phyloP scores from a whole-genome alignment of 2,888 invertebrate genomes.

The Zootermopsis nevadensis region DNA sequence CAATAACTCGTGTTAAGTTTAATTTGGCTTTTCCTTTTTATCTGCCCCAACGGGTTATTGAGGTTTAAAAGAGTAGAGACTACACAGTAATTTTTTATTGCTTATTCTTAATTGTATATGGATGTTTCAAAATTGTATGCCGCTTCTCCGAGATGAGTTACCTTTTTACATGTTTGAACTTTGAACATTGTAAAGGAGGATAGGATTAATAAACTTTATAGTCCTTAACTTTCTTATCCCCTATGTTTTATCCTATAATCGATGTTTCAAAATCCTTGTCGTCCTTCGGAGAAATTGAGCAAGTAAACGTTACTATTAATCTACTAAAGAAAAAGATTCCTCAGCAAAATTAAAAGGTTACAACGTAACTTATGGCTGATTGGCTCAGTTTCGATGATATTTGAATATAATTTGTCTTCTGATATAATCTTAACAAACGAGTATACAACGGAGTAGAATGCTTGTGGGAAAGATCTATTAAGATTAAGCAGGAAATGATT shows the following conservation, averaged over 20 bases:
- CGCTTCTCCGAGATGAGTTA: not conserved
- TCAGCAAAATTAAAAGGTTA: no score
- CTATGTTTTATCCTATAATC: not conserved
- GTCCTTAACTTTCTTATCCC: not conserved
- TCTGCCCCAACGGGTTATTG: not conserved
- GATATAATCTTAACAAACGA: no score
- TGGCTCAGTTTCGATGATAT: no score
- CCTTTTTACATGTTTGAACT: not conserved
- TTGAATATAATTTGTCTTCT: no score
- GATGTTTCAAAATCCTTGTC: not conserved
- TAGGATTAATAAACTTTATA: not conserved
- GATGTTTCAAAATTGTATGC: not conserved
- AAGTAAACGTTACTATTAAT: no score
- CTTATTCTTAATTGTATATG: conserved; percentile 33
- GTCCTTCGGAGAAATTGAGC: no score
- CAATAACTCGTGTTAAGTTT: conserved; percentile 32
- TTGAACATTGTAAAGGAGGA: no score
- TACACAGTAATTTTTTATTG: conserved; percentile 25
- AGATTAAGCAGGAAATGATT: no score
- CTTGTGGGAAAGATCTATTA: no score
- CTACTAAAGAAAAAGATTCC: no score
- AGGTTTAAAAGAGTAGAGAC: not conserved
- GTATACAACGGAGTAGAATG: no score
- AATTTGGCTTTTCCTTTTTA: conserved; percentile 36
- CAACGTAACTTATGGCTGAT: no score